phyloP scores from a whole-genome alignment of 2,888 invertebrate genomes.

The Pegoplata infirma region DNA sequence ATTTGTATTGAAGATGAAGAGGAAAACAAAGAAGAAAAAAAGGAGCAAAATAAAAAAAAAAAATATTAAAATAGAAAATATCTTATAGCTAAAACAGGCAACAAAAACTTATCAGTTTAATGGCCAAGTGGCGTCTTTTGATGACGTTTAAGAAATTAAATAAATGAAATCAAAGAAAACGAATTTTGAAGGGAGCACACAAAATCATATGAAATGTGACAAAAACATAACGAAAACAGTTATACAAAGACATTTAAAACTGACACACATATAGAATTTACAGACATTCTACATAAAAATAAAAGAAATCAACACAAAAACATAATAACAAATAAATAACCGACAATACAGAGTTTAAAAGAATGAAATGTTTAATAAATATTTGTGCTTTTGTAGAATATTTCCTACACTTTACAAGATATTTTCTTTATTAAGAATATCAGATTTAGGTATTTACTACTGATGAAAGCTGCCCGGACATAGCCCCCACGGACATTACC shows the following conservation, averaged over 20 bases:
- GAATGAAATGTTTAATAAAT: not conserved
- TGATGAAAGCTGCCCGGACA: no score
- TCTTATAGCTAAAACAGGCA: constrained; percentile 42
- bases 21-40: constrained; percentile 1
- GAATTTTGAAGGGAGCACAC: not conserved
- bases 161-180: constrained; percentile 50
- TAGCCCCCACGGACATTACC: no score
- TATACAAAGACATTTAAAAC: constrained; percentile 8
- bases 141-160: constrained; percentile 61
- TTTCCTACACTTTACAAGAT: no score
- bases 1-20: constrained; percentile 44
- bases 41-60: not conserved
- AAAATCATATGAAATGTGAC: constrained; percentile 47
- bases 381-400: no score
- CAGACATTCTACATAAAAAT: not conserved
- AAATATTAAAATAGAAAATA: no score
- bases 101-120: constrained; percentile 73
- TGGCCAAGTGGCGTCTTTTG: constrained; percentile 72
- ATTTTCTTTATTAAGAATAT: no score
- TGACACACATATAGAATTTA: not conserved
- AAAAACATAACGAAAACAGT: constrained; percentile 42
- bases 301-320: constrained; percentile 26
- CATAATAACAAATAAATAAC: constrained; percentile 4
- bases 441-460: no score
- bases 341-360: not conserved